Conservation (phyloP, 2,797 vertebrate species). For the Eulemur rubriventer region DNA sequence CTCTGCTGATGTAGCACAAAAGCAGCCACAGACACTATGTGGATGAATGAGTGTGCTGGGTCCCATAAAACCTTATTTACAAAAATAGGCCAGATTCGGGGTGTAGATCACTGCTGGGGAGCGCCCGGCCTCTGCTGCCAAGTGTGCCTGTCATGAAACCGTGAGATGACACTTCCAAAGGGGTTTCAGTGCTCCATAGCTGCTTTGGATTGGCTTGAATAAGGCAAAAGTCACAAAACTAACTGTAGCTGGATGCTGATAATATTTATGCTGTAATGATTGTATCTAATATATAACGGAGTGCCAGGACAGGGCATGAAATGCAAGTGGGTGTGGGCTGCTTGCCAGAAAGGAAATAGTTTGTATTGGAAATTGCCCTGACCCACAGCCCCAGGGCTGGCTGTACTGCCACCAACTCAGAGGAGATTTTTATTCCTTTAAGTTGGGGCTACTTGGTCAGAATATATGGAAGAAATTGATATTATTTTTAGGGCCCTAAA, state of each 20-base stretch:
- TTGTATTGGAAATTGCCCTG: neutral
- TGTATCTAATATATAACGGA: neutral
- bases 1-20: neutral
- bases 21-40: neutral
- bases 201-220: neutral
- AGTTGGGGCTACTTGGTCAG: neutral
- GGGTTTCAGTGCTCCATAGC: neutral
- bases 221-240: neutral
- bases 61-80: conserved; percentile 22
- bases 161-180: neutral
- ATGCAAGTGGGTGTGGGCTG: neutral
- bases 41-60: neutral
- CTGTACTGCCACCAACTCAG: neutral
- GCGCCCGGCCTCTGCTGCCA: neutral
- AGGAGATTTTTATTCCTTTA: neutral
- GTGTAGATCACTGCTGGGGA: neutral
- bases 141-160: too few relatives aligned
- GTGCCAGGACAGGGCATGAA: neutral
- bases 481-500: neutral
- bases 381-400: neutral
- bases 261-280: neutral
- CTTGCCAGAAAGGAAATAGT: neutral
- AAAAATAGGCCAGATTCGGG: neutral
- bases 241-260: neutral
- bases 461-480: neutral